Percentiles rank a stretch among this genome's conserved stretches.
Evolutionary conservation across 2,797 vertebrate species (phyloP).

Genomic region (Dicrostonyx torquatus): DNA sequence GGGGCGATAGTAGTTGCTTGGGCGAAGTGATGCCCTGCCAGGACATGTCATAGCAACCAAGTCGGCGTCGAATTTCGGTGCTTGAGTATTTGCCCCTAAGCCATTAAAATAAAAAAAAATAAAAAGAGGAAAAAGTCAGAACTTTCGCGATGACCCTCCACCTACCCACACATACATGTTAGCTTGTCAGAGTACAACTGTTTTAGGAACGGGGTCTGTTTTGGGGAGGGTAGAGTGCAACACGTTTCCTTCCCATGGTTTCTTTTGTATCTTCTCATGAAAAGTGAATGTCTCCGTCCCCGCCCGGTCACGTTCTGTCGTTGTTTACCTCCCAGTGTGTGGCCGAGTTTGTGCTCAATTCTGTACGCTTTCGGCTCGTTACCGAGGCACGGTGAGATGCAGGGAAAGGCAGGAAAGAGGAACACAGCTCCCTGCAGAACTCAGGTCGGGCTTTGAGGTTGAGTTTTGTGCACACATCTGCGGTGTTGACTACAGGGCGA

Average conservation of each 20-base stretch:
- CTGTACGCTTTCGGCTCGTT: neutral
- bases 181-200: neutral
- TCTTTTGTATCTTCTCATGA: neutral
- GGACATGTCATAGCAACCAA: neutral
- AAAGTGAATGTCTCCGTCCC: neutral
- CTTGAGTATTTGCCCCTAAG: constrained; percentile 54
- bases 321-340: constrained; percentile 48
- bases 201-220: neutral
- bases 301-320: neutral
- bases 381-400: neutral
- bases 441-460: neutral
- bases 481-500: constrained; percentile 11
- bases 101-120: neutral
- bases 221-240: constrained; percentile 33
- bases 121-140: neutral
- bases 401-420: neutral
- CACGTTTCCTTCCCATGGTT: constrained; percentile 55
- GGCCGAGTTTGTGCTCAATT: neutral
- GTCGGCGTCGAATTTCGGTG: neutral
- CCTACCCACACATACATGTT: neutral
- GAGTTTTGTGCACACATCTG: neutral
- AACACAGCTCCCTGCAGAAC: neutral
- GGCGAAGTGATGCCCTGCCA: constrained; percentile 41
- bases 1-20: constrained; percentile 25
- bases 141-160: constrained; percentile 29